phyloP scores from a whole-genome alignment of 2,888 invertebrate species.

The Acronicta leporina region DNA sequence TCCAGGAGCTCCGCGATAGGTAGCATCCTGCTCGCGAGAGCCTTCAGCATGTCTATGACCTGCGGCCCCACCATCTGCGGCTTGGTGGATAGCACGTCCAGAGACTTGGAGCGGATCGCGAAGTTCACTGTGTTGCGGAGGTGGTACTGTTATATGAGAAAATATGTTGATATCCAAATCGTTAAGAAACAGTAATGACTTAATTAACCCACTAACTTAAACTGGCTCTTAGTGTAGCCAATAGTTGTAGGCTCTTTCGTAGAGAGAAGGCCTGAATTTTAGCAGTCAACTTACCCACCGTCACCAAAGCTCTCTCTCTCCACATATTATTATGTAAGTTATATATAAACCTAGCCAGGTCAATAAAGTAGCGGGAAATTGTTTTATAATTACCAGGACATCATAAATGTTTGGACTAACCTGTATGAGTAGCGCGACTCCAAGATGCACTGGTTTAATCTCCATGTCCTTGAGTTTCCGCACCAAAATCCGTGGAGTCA shows the following conservation, averaged over 20 bases:
- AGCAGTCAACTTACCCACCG: no score
- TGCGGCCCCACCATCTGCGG: slow-evolving; percentile 75
- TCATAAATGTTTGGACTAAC: slow-evolving; percentile 47
- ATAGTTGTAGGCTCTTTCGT: no score
- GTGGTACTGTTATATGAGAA: slow-evolving; percentile 69
- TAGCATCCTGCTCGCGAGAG: slow-evolving; percentile 70
- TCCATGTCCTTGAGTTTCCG: slow-evolving; percentile 71
- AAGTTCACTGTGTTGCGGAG: slow-evolving; percentile 80
- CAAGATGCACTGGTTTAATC: slow-evolving; percentile 78
- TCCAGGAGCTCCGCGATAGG: slow-evolving; percentile 79
- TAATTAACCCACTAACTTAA: no score
- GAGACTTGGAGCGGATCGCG: slow-evolving; percentile 66
- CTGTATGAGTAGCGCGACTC: slow-evolving; percentile 74
- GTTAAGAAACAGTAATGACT: no score
- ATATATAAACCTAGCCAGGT: no score
- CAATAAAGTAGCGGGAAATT: no score
- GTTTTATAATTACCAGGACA: no score
- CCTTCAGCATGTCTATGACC: slow-evolving; percentile 77
- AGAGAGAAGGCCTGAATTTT: no score
- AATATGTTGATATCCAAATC: neutral
- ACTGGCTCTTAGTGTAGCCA: no score
- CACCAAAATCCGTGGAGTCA: slow-evolving; percentile 73
- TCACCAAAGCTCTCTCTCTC: no score
- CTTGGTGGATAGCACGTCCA: slow-evolving; percentile 74
- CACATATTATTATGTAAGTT: no score